Evolutionary conservation across 1,140 invertebrate species (phyloP).

Genomic region (Asbolus verrucosus): DNA sequence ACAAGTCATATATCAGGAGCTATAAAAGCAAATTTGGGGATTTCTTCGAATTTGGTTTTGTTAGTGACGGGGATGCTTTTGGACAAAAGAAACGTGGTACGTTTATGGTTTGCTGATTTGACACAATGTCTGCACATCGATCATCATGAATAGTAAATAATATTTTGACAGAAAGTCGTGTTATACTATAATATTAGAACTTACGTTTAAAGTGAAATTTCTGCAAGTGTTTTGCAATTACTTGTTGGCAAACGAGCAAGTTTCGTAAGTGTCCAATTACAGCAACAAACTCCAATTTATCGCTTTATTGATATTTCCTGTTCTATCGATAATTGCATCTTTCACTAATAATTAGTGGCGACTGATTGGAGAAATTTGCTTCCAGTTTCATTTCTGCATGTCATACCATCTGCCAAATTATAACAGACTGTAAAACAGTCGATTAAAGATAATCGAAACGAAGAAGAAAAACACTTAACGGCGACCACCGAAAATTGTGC

Average conservation of each 20-base stretch:
- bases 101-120: constrained; percentile 34
- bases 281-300: background rate
- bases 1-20: constrained; percentile 41
- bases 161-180: constrained; percentile 22
- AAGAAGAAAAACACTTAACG: constrained; percentile 36
- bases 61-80: constrained; percentile 25
- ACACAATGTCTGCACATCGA: constrained; percentile 25
- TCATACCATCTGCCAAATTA: constrained; percentile 44
- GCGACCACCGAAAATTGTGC: constrained; percentile 22
- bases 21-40: constrained; percentile 41
- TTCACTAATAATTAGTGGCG: background rate
- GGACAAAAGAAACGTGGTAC: constrained; percentile 22
- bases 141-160: background rate
- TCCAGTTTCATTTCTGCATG: constrained; percentile 17
- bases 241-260: too few species aligned
- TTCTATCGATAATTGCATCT: constrained; percentile 29
- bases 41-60: constrained; percentile 31
- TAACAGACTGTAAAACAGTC: constrained; percentile 32
- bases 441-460: constrained; percentile 25
- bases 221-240: too few species aligned
- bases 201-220: background rate
- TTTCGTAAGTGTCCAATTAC: background rate
- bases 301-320: background rate
- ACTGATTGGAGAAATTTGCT: constrained; percentile 28
- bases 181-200: background rate